Evolutionary conservation across 2,888 invertebrate species (phyloP), one percentile per base, ranked within the genome.

Genomic region (Hypsopygia costalis): DNA sequence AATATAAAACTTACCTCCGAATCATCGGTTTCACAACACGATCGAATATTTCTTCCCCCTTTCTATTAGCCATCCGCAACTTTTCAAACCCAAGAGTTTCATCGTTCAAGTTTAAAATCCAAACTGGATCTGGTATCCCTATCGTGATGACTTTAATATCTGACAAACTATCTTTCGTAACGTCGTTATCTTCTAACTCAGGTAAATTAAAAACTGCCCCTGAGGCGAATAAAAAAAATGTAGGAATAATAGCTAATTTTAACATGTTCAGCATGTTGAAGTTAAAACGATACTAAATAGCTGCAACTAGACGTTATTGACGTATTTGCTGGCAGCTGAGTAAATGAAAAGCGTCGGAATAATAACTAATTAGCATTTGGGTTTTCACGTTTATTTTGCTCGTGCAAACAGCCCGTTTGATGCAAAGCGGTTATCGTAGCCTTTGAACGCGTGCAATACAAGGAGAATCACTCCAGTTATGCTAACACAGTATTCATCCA

Each of bases 31-130:
- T 45, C 7, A 56, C 36, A 11, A 50, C 49, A 10, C 47, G 12
- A 22, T 65, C 57, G 42, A 69, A 71, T 2, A 64, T 59, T 5
- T 55, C 44, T 20, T 52, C 51, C 20, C 74, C 68, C 1, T 31
- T 44, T 1, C 31, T 34, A 28, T 46, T 57, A 0, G 62, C 69
- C 0, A 52, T 46, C 21, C 53, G 60, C 40, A 78, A 35, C 35
- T 49, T 55, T 7, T 63, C 39, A 6, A 52, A 38, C 34, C 60
- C 62, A 43, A 69, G 34, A 0, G 39, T 51, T n/a, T 51, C 52
- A 29, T 51, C 46, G 11, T 60, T 57, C 8, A 78, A 39, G 29
- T 49, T 54, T n/a, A 78, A 31, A 16, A 76, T 64, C 76, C 76
- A 77, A 6, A 77, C 1, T 22, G 57, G 27, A 6, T 20, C 21